Evolutionary conservation across 2,113 vertebrate genomes (phyloP).

Genomic region (Cebus imitator): DNA sequence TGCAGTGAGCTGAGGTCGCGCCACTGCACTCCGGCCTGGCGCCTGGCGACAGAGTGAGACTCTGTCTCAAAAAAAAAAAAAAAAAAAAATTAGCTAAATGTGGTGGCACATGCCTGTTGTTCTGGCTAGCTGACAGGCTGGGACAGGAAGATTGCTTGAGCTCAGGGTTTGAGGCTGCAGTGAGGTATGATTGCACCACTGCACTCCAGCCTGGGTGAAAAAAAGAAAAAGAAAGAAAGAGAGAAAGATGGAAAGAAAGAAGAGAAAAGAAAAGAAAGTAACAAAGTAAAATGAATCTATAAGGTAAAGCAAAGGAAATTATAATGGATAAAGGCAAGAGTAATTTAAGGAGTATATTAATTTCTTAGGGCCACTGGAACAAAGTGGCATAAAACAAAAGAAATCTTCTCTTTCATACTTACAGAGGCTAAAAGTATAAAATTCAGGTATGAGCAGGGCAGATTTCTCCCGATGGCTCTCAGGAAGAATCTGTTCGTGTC

Average conservation of each 20-base stretch:
- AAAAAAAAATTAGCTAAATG: background rate
- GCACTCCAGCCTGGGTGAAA: background rate
- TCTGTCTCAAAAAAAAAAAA: background rate
- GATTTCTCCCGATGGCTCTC: background rate
- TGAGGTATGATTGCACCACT: background rate
- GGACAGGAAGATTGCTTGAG: too few species aligned
- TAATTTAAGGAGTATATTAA: background rate
- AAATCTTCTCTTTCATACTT: background rate
- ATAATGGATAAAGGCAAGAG: background rate
- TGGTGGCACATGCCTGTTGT: background rate
- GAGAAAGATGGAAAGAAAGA: too few species aligned
- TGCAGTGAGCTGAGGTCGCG: background rate
- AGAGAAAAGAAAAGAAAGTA: too few species aligned
- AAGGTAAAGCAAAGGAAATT: background rate
- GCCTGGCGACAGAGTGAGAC: background rate
- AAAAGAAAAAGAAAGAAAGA: background rate
- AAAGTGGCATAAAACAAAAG: background rate
- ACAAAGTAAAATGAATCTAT: background rate
- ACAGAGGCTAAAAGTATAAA: background rate
- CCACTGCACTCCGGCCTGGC: background rate
- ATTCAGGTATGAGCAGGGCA: background rate
- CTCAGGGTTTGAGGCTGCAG: background rate
- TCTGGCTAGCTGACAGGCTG: background rate
- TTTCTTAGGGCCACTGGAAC: background rate
- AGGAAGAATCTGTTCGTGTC: background rate